Base-by-base conservation (phyloP, 2,888 invertebrate genomes). In the Chloroclystis v-ata region DNA sequence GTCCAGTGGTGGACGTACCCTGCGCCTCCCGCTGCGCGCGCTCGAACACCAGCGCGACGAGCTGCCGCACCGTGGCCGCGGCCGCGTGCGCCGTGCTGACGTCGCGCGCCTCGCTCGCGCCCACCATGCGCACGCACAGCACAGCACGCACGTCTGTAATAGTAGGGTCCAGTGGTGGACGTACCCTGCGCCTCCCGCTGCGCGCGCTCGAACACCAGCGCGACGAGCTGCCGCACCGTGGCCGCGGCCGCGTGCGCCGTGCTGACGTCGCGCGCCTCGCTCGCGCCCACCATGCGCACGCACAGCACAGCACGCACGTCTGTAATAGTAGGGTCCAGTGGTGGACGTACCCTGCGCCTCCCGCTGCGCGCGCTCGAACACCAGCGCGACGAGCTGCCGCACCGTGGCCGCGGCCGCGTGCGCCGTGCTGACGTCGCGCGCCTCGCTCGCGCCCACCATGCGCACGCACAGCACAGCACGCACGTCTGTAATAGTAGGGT, bases 331-430 rank as follows among this genome's bases (percentile, higher is more conserved):
- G 2, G 5, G 5, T 5, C 2, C 5, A 20, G 5, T 20, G 20
- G n/a, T n/a, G 2, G 20, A n/a, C 16, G 2, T 57, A 78, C 90
- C 89, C 57, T 92, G 91, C 61, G 93, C 92, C 75, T 95, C 95
- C 0, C 91, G 90, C 8, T 93, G 89, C 1, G 96, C 95, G 39
- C 97, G 89, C 69, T 97, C 97, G 81, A 97, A 97, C 2, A 97
- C 96, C 44, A 97, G 89, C 13, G 97, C 96, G 13, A 98, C 97
- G 20, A 99, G 89, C 73, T 99, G 99, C 13, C 99, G 89, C 16
- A 99, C 97, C 1, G 98, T 98, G 25, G 99, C 99, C 1, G 98
- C 98, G 5, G 99, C 99, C 8, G 99, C 98, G 78, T 98, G 99
- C 39, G 96, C 95, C 32, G 97, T 98, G 50, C 97, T 97, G 7